Percentiles rank a stretch among this genome's conserved stretches.
phyloP scores from a whole-genome alignment of 1,140 invertebrate species.

The Aphidius ervi region DNA sequence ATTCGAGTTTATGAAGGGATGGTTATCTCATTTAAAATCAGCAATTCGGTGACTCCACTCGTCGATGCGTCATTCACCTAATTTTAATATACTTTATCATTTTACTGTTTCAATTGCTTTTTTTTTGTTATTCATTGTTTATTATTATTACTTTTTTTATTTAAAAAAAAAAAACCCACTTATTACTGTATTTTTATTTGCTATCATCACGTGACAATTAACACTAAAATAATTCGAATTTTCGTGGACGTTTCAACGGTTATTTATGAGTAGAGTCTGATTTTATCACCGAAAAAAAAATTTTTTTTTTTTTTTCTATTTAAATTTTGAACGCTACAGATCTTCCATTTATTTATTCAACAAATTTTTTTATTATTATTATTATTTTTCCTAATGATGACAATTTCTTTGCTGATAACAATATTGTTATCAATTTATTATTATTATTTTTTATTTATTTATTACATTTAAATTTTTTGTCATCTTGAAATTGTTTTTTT shows the following conservation, averaged over 20 bases:
- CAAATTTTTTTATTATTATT: no score
- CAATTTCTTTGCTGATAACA: slow-evolving; percentile 24
- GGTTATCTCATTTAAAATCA: no score
- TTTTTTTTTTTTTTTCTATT: not conserved
- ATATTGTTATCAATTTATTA: slow-evolving; percentile 32
- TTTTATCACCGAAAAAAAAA: not conserved
- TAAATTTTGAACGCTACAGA: slow-evolving; percentile 29
- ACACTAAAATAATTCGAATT: slow-evolving; percentile 35
- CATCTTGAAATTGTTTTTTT: not conserved
- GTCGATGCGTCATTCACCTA: slow-evolving; percentile 3
- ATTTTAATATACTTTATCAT: not conserved
- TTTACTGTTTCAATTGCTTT: no score
- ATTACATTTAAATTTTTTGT: slow-evolving; percentile 6
- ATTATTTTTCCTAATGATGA: slow-evolving; percentile 33
- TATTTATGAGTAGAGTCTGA: slow-evolving; percentile 6
- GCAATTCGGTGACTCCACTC: not conserved
- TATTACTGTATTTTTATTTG: slow-evolving; percentile 29
- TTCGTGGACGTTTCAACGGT: slow-evolving; percentile 9
- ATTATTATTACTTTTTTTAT: no score
- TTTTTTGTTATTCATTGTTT: no score
- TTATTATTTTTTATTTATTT: slow-evolving; percentile 22
- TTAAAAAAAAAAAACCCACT: not conserved
- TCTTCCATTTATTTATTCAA: slow-evolving; percentile 29
- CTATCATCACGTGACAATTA: slow-evolving; percentile 34
- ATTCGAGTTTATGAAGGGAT: not conserved